phyloP scores from a whole-genome alignment of 2,113 vertebrate genomes.

The Chloropsis hardwickii region DNA sequence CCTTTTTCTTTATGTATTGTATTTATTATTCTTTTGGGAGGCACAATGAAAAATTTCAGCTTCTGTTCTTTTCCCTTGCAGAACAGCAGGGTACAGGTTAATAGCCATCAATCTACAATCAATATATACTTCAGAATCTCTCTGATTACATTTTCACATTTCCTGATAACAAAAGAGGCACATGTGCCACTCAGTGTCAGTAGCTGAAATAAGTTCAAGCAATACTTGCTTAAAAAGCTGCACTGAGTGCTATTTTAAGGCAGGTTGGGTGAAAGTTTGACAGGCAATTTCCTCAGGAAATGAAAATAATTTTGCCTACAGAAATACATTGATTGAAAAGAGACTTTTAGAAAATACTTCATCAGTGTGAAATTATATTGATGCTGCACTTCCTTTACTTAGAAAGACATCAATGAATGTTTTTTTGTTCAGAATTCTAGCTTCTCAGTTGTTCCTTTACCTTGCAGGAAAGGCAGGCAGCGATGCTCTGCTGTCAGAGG shows the following conservation, averaged over 20 bases:
- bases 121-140: background rate
- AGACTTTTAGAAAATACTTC: background rate
- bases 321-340: background rate
- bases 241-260: constrained; percentile 48
- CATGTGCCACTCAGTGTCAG: background rate
- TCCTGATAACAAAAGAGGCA: background rate
- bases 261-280: constrained; percentile 9
- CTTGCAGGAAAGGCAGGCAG: background rate
- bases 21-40: constrained; percentile 47
- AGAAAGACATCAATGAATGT: background rate
- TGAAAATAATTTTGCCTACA: background rate
- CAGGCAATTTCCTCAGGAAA: constrained; percentile 11
- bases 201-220: background rate
- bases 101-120: background rate
- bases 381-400: background rate
- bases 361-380: background rate
- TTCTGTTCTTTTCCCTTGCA: background rate
- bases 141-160: background rate
- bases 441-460: background rate
- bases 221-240: background rate
- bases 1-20: background rate
- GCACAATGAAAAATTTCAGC: background rate
- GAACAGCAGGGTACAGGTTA: background rate
- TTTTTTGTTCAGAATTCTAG: background rate
- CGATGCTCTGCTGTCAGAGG: background rate